Evolutionary conservation across 2,113 vertebrate genomes (phyloP).

Genomic region (Andinoacara biseriatus): DNA sequence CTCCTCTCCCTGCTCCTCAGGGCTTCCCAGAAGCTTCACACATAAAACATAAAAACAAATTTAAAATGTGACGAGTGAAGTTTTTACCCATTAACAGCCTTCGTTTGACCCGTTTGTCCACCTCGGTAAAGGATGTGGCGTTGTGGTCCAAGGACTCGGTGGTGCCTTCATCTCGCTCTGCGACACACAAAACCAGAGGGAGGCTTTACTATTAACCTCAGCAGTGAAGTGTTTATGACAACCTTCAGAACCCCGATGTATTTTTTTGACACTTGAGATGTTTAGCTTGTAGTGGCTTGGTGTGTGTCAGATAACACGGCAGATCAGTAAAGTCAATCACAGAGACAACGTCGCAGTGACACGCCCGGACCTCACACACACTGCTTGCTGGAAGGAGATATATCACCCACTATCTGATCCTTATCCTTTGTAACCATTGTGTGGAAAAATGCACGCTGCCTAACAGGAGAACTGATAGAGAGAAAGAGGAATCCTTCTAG

Average conservation of each 20-base stretch:
- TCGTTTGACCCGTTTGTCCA: conserved; percentile 95
- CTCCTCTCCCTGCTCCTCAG: conserved; percentile 35
- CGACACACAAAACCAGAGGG: conserved; percentile 38
- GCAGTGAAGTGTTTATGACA: conserved; percentile 17
- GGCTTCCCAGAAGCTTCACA: conserved; percentile 47
- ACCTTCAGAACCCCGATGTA: conserved; percentile 27
- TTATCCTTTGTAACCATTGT: conserved; percentile 58
- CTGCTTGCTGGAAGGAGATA: conserved; percentile 45
- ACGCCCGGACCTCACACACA: conserved; percentile 73
- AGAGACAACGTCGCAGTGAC: conserved; percentile 49
- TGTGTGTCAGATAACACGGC: conserved; percentile 57
- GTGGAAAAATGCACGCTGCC: conserved; percentile 44
- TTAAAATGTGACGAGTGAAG: not conserved
- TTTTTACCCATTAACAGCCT: conserved; percentile 95
- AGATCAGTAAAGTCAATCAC: conserved; percentile 54
- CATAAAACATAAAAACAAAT: not conserved
- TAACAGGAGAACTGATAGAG: conserved; percentile 5
- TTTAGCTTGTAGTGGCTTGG: conserved; percentile 41
- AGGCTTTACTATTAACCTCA: not conserved
- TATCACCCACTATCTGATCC: conserved; percentile 68
- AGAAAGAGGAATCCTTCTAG: conserved; percentile 10
- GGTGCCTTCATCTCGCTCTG: conserved; percentile 87
- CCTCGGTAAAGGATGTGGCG: conserved; percentile 86
- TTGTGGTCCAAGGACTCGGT: conserved; percentile 85
- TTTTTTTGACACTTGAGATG: conserved; percentile 52